phyloP scores from a whole-genome alignment of 1,140 invertebrate genomes.

The Stegodyphus mimosarum region DNA sequence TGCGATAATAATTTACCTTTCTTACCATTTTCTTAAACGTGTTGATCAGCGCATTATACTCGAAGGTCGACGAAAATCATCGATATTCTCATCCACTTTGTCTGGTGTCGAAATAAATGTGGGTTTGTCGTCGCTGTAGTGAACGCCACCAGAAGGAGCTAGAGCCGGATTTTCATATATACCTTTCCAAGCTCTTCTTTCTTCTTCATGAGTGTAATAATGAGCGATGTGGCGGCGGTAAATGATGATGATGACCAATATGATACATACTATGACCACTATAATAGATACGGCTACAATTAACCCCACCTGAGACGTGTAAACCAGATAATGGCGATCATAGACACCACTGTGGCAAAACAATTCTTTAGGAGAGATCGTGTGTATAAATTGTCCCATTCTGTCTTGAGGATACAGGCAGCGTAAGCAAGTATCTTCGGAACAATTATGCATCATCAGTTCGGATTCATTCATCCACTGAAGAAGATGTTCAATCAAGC shows the following conservation, averaged over 20 bases:
- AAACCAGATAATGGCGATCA: conserved; percentile 28
- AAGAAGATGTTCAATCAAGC: conserved; percentile 67
- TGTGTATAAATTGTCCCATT: conserved; percentile 39
- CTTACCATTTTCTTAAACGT: background rate
- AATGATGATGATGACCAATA: conserved; percentile 65
- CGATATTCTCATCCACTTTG: conserved; percentile 51
- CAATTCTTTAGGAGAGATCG: conserved; percentile 13
- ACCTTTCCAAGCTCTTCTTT: conserved; percentile 66
- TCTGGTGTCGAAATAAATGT: conserved; percentile 38
- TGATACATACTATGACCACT: conserved; percentile 65
- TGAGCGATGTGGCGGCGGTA: conserved; percentile 75
- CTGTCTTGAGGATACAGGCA: conserved; percentile 59
- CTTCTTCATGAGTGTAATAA: conserved; percentile 79
- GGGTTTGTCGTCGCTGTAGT: conserved; percentile 30
- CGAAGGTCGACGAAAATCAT: conserved; percentile 19
- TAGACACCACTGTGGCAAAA: background rate
- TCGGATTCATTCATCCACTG: conserved; percentile 64
- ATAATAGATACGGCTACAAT: conserved; percentile 66
- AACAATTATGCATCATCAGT: conserved; percentile 60
- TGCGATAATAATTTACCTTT: too few relatives aligned
- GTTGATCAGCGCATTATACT: conserved; percentile 30
- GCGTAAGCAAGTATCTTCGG: conserved; percentile 68
- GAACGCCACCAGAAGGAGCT: conserved; percentile 13
- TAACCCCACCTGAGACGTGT: conserved; percentile 63
- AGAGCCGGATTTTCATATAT: conserved; percentile 53